Evolutionary conservation across 2,113 vertebrate species (phyloP).

Genomic region (Malurus cyaneus): DNA sequence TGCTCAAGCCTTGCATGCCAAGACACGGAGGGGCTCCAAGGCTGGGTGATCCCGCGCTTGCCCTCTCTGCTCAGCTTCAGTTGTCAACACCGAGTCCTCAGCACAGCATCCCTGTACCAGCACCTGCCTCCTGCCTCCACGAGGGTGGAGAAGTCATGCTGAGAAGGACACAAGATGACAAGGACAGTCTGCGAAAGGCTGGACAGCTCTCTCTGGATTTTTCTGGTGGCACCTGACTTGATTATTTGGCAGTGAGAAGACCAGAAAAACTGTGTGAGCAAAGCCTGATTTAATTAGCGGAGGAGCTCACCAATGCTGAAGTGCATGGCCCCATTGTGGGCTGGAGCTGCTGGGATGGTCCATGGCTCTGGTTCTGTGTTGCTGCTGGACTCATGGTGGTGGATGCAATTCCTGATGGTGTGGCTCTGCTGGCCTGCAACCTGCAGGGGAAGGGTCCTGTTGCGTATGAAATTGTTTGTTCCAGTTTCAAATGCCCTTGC

Average conservation of each 20-base stretch:
- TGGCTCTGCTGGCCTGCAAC: not conserved
- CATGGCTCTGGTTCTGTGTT: not conserved
- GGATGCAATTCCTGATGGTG: not conserved
- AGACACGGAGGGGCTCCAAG: accelerated
- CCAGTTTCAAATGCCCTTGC: not conserved
- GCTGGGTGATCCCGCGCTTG: not conserved
- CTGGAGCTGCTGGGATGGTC: not conserved
- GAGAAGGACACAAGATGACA: not conserved
- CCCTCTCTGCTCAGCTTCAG: not conserved
- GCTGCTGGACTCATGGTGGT: accelerated
- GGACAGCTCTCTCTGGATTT: not conserved
- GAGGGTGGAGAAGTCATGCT: not conserved
- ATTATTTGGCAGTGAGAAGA: not conserved
- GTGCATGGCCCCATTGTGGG: accelerated
- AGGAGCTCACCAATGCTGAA: not conserved
- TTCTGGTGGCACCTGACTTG: not conserved
- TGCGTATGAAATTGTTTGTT: accelerated
- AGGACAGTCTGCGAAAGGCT: not conserved
- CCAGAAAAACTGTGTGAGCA: not conserved
- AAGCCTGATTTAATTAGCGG: not conserved
- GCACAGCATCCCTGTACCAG: accelerated
- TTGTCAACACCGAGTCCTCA: accelerated
- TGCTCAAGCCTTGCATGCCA: accelerated
- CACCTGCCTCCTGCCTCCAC: not conserved
- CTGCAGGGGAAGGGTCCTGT: not conserved